Conservation (phyloP, 2,888 invertebrate species). For the Mesopsocus fuscifrons region DNA sequence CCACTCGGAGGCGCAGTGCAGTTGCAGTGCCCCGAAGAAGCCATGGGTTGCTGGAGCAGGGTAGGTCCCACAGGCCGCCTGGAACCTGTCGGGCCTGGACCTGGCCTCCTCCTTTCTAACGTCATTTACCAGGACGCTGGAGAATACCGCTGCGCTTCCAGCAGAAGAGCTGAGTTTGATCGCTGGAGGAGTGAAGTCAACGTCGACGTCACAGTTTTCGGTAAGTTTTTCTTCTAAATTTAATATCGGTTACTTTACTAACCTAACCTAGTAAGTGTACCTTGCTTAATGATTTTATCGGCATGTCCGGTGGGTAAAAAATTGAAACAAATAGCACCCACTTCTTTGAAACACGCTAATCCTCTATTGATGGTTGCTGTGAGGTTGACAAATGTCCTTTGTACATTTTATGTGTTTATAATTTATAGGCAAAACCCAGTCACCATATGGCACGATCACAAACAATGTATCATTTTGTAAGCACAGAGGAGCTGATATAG, state of each 20-base stretch:
- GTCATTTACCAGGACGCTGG: slow-evolving; percentile 60
- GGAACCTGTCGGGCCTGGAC: slow-evolving; percentile 32
- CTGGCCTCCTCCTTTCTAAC: slow-evolving; percentile 43
- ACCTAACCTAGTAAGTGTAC: too few relatives aligned
- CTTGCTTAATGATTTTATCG: too few relatives aligned
- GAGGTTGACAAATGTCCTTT: too few relatives aligned
- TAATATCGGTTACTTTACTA: neutral
- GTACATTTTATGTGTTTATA: too few relatives aligned
- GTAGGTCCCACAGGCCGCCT: slow-evolving; percentile 25
- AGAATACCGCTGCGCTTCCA: slow-evolving; percentile 48
- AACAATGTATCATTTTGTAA: too few relatives aligned
- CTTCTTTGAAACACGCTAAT: too few relatives aligned
- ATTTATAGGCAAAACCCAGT: too few relatives aligned
- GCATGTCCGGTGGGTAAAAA: too few relatives aligned
- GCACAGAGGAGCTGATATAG: too few relatives aligned
- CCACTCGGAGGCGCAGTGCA: slow-evolving; percentile 74
- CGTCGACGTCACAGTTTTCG: slow-evolving; percentile 29
- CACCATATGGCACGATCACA: too few relatives aligned
- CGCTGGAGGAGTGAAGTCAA: slow-evolving; percentile 20
- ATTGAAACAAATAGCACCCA: too few relatives aligned
- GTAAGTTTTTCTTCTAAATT: slow-evolving; percentile 21
- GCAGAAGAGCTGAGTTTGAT: slow-evolving; percentile 24
- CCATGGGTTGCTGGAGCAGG: slow-evolving; percentile 40
- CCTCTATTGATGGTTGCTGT: too few relatives aligned
- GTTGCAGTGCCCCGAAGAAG: slow-evolving; percentile 64